Evolutionary conservation across 2,113 vertebrate species (phyloP).

Genomic region (Spheniscus mendiculus): DNA sequence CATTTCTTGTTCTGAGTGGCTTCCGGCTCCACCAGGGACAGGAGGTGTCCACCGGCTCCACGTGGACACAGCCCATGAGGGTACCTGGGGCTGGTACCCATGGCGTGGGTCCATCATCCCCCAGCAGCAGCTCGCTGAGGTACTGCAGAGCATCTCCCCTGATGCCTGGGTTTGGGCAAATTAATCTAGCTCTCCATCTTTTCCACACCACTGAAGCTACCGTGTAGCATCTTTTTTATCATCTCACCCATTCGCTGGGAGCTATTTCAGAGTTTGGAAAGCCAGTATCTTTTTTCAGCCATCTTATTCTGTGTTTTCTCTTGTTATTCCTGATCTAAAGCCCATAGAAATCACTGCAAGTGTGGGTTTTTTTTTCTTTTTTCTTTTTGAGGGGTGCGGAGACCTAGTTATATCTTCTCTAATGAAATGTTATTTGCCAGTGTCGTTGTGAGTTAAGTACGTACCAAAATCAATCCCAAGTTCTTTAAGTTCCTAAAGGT

Average conservation of each 20-base stretch:
- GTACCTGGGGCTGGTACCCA: not conserved
- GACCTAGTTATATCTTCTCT: not conserved
- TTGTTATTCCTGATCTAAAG: not conserved
- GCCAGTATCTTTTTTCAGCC: not conserved
- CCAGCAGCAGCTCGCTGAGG: rapidly evolving
- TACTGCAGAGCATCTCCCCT: not conserved
- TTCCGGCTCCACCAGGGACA: not conserved
- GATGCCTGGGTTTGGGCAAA: not conserved
- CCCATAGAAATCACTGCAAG: not conserved
- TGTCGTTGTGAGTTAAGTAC: not conserved
- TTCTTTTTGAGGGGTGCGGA: not conserved
- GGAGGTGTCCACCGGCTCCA: not conserved
- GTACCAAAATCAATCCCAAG: not conserved
- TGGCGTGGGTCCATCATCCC: rapidly evolving
- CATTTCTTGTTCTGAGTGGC: not conserved
- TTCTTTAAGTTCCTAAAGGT: not conserved
- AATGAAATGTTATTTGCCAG: not conserved
- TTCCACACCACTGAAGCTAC: not conserved
- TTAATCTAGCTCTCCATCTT: not conserved
- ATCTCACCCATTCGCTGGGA: not conserved
- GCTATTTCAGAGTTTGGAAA: not conserved
- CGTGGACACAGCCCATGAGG: not conserved
- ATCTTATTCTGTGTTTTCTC: not conserved
- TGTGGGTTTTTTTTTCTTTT: not conserved
- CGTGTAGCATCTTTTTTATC: not conserved